Evolutionary conservation across 1,140 invertebrate genomes (phyloP), one percentile per base, ranked within the genome.

Genomic region (Vanessa atalanta): DNA sequence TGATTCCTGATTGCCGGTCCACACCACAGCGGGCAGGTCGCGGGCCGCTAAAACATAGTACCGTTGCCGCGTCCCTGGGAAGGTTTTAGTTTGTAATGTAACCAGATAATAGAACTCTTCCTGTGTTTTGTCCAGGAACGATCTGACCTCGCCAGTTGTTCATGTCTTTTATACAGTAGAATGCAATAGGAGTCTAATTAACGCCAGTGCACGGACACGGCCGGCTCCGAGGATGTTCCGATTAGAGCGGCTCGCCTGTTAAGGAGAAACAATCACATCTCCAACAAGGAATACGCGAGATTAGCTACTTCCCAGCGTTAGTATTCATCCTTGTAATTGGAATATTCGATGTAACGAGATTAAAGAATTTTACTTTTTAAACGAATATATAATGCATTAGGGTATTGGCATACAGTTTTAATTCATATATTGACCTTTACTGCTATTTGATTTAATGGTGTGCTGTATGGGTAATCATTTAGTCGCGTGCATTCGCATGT

Each of bases 1-100:
- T 90, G 88, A 90, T 89, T 82, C 84, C 87, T 87, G 89, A 91
- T 91, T 91, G 87, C 83, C 74, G 83, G 83, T 82, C 86, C 86
- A 84, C 85, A 82, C 80, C 80, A 80, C 83, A 80, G 76, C 76
- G 82, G 72, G 78, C 77, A 82, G 72, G 73, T 72, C 74, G 80
- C 70, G 81, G 80, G 82, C 82, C 80, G 81, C 75, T 76, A 74
- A 78, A 78, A 82, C 73, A 80, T 80, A 81, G 69, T 76, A 82
- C 79, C 82, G 76, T 79, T 82, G 79, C 70, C 80, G 78, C 70
- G 70, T 80, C 73, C 75, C 73, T 72, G 61, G 60, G 57, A 75
- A 74, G 68, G 65, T 75, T 76, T 78, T 75, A 79, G 66, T 71
- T 75, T 75, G 71, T 77, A 73, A 70, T 61, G 47, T 65, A 57